Evolutionary conservation across 2,113 vertebrate species (phyloP), one percentile per base, ranked within the genome.

Genomic region (Psilopogon haemacephalus): DNA sequence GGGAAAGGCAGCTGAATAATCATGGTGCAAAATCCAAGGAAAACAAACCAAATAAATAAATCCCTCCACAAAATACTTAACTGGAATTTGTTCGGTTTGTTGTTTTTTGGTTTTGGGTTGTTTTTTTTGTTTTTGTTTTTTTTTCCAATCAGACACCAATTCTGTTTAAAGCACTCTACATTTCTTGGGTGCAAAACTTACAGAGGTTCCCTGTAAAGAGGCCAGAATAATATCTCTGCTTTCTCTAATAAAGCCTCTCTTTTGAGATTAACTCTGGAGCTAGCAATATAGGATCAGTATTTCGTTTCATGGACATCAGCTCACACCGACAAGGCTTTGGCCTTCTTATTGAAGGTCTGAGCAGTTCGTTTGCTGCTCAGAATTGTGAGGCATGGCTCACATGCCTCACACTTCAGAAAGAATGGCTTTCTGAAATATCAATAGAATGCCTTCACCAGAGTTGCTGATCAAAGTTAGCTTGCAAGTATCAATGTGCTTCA

Each of bases 331-430:
- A 95, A 56, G 83, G 54, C 40, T 91, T 92, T 94, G 95, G 88
- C 91, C 85, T 78, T 74, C 56, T 92, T 97, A 89, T 80, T 88
- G 94, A 75, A 84, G 88, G 94, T 91, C 88, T n/a, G n/a, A n/a
- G n/a, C n/a, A n/a, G n/a, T n/a, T n/a, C 2, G 69, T 93, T 96
- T 94, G 86, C 93, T 95, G 91, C 94, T 94, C 91, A 90, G 72
- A 87, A 96, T 72, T 86, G 91, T 92, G 95, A 97, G 91, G 88
- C 84, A 92, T 63, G 86, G n/a, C n/a, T n/a, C n/a, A n/a, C n/a
- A n/a, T n/a, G n/a, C n/a, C n/a, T n/a, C n/a, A n/a, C n/a, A n/a
- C n/a, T n/a, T n/a, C n/a, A n/a, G n/a, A n/a, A n/a, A n/a, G n/a
- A n/a, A n/a, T n/a, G n/a, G 84, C 89, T 89, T 75, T 94, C 89